Evolutionary conservation across 2,888 invertebrate genomes (phyloP).

Genomic region (Thereva nobilitata): DNA sequence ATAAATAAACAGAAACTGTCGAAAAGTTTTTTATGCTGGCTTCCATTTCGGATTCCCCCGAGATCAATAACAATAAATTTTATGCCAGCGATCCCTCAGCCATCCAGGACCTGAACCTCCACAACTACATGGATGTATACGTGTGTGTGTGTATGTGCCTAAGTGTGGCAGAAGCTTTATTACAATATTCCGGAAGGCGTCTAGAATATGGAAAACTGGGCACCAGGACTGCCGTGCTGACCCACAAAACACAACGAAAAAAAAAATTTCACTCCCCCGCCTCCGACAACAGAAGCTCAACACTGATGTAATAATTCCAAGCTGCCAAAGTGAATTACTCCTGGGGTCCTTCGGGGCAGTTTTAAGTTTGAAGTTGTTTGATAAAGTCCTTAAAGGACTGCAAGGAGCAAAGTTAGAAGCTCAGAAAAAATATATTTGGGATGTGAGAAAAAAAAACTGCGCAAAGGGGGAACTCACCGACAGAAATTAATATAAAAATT

Average conservation of each 20-base stretch:
- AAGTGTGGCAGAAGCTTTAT: not conserved
- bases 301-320: slow-evolving; percentile 32
- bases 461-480: no score
- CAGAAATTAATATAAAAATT: no score
- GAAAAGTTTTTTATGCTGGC: slow-evolving; percentile 33
- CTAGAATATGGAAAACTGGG: slow-evolving; percentile 3
- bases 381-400: slow-evolving; percentile 5
- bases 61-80: slow-evolving; percentile 37
- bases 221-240: slow-evolving; percentile 16
- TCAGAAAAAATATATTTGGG: no score
- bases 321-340: slow-evolving; percentile 33
- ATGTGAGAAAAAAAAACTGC: no score
- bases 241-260: slow-evolving; percentile 14
- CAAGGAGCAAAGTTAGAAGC: no score
- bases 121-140: no score
- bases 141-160: not conserved
- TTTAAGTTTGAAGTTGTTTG: slow-evolving; percentile 22
- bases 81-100: slow-evolving; percentile 29
- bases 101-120: not conserved
- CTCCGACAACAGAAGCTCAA: not conserved
- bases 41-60: slow-evolving; percentile 29
- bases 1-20: slow-evolving; percentile 35
- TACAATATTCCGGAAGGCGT: not conserved
- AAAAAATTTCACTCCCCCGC: no score
- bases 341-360: slow-evolving; percentile 15